Conservation (phyloP, 2,113 vertebrate species). For the Gorilla gorilla region DNA sequence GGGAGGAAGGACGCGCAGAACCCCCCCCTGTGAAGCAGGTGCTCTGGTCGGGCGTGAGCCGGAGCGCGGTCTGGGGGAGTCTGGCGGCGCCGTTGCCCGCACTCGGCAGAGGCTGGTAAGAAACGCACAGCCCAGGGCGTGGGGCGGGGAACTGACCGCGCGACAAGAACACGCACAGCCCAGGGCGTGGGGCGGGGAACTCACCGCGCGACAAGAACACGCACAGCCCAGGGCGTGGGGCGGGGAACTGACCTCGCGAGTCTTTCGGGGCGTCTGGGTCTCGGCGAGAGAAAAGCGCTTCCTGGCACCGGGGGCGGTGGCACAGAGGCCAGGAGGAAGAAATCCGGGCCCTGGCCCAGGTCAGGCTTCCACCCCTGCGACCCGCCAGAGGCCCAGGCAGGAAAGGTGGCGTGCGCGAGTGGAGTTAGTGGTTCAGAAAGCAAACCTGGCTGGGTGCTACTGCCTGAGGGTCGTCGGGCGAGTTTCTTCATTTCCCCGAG, state of each 20-base stretch:
- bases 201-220: too few relatives aligned
- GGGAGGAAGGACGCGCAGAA: too few relatives aligned
- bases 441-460: constrained; percentile 84
- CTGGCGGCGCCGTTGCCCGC: not conserved
- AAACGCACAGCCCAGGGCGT: fast-evolving
- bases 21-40: too few relatives aligned
- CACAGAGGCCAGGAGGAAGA: too few relatives aligned
- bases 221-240: too few relatives aligned
- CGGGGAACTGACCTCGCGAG: too few relatives aligned
- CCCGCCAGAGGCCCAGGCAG: too few relatives aligned
- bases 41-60: fast-evolving
- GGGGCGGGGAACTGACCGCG: not conserved
- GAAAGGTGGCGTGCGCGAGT: constrained; percentile 82
- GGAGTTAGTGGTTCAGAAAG: constrained; percentile 88
- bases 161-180: not conserved
- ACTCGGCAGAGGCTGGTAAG: fast-evolving
- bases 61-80: fast-evolving
- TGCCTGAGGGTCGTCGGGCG: not conserved
- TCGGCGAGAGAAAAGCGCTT: constrained; percentile 83
- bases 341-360: not conserved
- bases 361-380: not conserved
- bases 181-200: too few relatives aligned
- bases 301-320: constrained; percentile 83
- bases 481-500: not conserved
- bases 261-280: fast-evolving